Evolutionary conservation across 2,113 vertebrate species (phyloP).

Genomic region (Rana temporaria): DNA sequence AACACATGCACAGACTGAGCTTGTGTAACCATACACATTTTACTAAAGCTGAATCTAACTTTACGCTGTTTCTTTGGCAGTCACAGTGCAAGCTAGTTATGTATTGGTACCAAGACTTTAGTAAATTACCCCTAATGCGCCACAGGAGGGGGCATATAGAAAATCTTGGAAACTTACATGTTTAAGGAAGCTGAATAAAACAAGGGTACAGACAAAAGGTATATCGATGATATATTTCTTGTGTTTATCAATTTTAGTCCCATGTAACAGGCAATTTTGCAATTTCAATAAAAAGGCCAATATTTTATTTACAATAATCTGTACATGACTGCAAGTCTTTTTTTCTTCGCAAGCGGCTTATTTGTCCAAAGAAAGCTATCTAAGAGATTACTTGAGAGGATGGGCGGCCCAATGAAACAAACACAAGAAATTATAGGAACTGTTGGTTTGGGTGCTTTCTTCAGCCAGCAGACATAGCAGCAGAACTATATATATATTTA

Average conservation of each 20-base stretch:
- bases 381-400: conserved; percentile 17
- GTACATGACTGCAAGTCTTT: conserved; percentile 74
- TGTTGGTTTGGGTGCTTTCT: conserved; percentile 15
- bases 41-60: not conserved
- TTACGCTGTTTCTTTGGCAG: not conserved
- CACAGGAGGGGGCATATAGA: not conserved
- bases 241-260: conserved; percentile 62
- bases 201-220: conserved; percentile 22
- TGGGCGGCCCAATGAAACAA: conserved; percentile 25
- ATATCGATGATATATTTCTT: conserved; percentile 24
- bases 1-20: conserved; percentile 1
- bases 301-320: conserved; percentile 95
- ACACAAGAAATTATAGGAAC: conserved; percentile 10
- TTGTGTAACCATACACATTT: not conserved
- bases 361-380: conserved; percentile 43
- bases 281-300: conserved; percentile 91
- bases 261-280: conserved; percentile 84
- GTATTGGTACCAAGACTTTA: not conserved
- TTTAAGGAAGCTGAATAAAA: conserved; percentile 14
- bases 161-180: conserved; percentile 28
- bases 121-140: not conserved
- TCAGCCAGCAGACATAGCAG: conserved; percentile 47
- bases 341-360: conserved; percentile 42
- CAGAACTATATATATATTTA: conserved; percentile 44
- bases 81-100: not conserved